A percentile compares a stretch with the other conserved stretches of the same genome.
Conservation (phyloP, 2,797 vertebrate genomes). For the Hoplostethus atlanticus region DNA sequence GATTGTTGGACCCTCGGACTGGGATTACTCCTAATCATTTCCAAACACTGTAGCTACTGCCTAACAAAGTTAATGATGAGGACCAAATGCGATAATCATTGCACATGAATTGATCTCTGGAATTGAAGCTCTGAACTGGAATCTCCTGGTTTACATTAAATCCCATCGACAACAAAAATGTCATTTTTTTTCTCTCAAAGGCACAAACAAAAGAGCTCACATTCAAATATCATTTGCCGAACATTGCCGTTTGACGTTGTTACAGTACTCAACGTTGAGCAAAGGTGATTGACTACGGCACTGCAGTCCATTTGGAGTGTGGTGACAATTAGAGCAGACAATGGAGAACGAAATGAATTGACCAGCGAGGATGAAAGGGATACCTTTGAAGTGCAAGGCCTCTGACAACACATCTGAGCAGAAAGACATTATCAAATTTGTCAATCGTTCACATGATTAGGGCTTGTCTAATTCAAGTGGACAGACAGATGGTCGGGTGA, state of each 20-base stretch:
- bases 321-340: constrained; percentile 52
- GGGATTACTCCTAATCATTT: constrained; percentile 7
- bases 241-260: constrained; percentile 1
- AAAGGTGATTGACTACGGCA: constrained; percentile 16
- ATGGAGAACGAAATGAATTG: constrained; percentile 33
- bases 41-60: not conserved
- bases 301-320: constrained; percentile 15
- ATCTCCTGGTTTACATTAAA: not conserved
- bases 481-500: constrained; percentile 67
- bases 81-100: not conserved
- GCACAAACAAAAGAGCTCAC: not conserved
- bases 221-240: not conserved
- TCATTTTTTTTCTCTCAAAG: constrained; percentile 2
- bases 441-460: constrained; percentile 73
- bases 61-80: not conserved
- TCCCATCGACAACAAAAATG: not conserved
- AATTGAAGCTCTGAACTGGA: not conserved
- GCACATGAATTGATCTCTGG: not conserved
- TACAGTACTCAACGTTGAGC: not conserved
- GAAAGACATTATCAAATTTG: constrained; percentile 72
- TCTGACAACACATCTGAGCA: constrained; percentile 53
- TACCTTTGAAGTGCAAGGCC: constrained; percentile 55
- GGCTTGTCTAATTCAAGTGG: constrained; percentile 68
- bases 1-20: not conserved
- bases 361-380: constrained; percentile 51